phyloP scores from a whole-genome alignment of 64 coral and sea anemone species.

The Dendronephthya gigantea region DNA sequence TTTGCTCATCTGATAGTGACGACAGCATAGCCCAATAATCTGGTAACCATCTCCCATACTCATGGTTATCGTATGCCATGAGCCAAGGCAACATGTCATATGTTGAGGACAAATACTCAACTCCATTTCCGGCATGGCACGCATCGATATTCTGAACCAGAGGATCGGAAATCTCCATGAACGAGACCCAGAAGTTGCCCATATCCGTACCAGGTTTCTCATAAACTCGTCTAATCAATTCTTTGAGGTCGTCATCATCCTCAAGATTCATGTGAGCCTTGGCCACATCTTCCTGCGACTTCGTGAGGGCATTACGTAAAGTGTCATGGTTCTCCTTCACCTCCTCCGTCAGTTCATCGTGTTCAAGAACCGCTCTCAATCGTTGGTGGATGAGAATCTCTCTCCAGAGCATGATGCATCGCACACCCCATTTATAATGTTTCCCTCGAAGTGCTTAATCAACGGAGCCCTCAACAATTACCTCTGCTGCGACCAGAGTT shows the following conservation, averaged over 20 bases:
- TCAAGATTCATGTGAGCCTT: slow-evolving; percentile 6
- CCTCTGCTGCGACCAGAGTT: slow-evolving; percentile 8
- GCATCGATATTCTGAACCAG: slow-evolving; percentile 14
- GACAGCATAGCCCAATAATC: slow-evolving; percentile 18
- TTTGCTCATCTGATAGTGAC: slow-evolving; percentile 15
- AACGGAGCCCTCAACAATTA: slow-evolving; percentile 7
- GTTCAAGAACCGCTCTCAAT: slow-evolving; percentile 6
- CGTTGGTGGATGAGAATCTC: slow-evolving; percentile 10
- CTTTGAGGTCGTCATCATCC: background rate
- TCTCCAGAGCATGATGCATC: background rate
- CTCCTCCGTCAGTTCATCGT: background rate
- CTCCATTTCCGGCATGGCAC: background rate
- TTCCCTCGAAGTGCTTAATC: slow-evolving; percentile 10
- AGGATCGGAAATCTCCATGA: slow-evolving; percentile 6
- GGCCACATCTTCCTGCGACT: background rate
- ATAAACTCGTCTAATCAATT: slow-evolving; percentile 9
- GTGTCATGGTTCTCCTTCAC: slow-evolving; percentile 7
- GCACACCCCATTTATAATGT: background rate
- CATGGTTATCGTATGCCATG: slow-evolving; percentile 8
- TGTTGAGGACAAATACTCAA: slow-evolving; percentile 1
- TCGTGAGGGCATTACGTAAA: background rate
- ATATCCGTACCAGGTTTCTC: background rate
- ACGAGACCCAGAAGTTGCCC: slow-evolving; percentile 5
- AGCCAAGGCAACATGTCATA: slow-evolving; percentile 15
- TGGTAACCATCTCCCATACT: slow-evolving; percentile 14